Evolutionary conservation across 2,888 invertebrate genomes (phyloP), one percentile per base, ranked within the genome.

Genomic region (Macrostomum cliftonense): DNA sequence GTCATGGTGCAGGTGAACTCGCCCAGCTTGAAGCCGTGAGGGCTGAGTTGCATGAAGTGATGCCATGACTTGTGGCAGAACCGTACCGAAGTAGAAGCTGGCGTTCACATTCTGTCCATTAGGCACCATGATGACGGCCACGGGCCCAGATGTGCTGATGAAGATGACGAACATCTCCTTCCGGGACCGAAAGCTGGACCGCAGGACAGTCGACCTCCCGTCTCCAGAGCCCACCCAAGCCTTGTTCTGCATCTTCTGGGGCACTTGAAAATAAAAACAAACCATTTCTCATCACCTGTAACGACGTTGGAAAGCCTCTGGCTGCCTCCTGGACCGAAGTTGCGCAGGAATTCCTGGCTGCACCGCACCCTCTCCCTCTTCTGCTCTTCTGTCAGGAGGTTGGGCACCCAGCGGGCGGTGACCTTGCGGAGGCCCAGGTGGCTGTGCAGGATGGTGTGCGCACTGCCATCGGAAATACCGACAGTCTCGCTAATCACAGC

Each of bases 271-370:
- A 20, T 43, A 37, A 20, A 19, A 43, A n/a, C n/a, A 43, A 43
- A 43, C 43, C 43, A 43, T 13, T 28, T 36, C 37, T 43, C 43
- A n/a, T 43, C 43, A 19, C 43, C 43, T 11, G 43, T 43, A 16
- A 43, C 19, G 12, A 43, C n/a, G 13, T 43, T 20, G 19, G 36
- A 19, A 36, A 43, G 37, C 37, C 43, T 28, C 43, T 37, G 37
- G 28, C 28, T 28, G 14, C 14, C n/a, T 14, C 43, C 43, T 43
- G 28, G 43, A 36, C 37, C n/a, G 19, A 43, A 43, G 28, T 43
- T 43, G 7, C 36, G n/a, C 16, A 43, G 37, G 7, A 36, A 14
- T 20, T 43, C 43, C 37, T 43, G 14, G 19, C 43, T 36, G 28
- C 28, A 36, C 16, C 19, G 43, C 14, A 43, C 43, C 19, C 43